These are phyloP conservation scores for Hofmannophila pseudospretella DNA, from an alignment of 2,888 invertebrate species.

Conservation along the genomic window DNA sequence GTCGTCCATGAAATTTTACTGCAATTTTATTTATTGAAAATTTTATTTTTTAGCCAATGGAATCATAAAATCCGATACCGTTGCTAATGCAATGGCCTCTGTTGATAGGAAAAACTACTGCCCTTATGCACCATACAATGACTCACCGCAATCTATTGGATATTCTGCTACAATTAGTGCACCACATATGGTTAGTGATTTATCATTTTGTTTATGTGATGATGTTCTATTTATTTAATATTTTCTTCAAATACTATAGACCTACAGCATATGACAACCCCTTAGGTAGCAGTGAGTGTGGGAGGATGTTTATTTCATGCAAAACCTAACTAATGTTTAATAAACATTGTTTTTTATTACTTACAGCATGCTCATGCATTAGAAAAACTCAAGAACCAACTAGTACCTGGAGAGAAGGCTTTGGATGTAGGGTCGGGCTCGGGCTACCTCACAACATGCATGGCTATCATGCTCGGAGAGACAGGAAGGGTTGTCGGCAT, in stretches of 20 bases:
- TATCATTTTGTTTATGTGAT: neutral
- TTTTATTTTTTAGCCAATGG: constrained; percentile 85
- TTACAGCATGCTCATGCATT: constrained; percentile 93
- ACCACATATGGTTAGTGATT: constrained; percentile 91
- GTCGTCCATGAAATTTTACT: no score
- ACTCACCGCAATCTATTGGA: constrained; percentile 96
- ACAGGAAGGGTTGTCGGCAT: constrained; percentile 87
- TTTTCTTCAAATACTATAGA: neutral
- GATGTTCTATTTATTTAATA: no score
- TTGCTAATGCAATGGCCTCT: constrained; percentile 87
- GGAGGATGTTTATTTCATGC: no score
- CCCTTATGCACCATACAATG: constrained; percentile 87
- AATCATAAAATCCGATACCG: constrained; percentile 85
- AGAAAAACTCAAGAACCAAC: constrained; percentile 88
- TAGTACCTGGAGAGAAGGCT: constrained; percentile 86
- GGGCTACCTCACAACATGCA: constrained; percentile 94
- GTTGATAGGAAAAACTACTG: constrained; percentile 92
- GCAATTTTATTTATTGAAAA: no score
- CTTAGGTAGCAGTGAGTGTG: no score
- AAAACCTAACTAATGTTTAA: no score
- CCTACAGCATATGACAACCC: neutral
- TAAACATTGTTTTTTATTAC: no score
- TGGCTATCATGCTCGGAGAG: constrained; percentile 89
- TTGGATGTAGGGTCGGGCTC: constrained; percentile 96
- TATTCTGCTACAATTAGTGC: constrained; percentile 97